Percentiles rank a stretch among this genome's conserved stretches.
Conservation (phyloP, 37 sponge, comb jelly and placozoan species). For the Aplysina aerophoba region DNA sequence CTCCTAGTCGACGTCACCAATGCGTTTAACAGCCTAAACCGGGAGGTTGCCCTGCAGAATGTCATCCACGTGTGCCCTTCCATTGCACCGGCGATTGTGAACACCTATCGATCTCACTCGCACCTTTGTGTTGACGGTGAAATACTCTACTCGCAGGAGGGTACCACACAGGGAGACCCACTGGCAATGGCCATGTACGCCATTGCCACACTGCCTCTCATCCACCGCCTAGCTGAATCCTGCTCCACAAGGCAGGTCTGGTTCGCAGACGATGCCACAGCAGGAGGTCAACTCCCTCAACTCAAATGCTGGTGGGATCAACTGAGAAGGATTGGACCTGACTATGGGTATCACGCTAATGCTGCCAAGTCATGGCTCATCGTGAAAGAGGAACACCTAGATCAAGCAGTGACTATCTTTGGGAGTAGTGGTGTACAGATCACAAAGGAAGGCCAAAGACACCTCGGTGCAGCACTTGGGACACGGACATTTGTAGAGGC, state of each 20-base stretch:
- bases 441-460: no score
- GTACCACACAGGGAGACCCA: neutral
- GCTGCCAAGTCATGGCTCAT: neutral
- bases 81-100: no score
- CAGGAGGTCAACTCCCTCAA: neutral
- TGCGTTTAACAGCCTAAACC: no score
- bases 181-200: neutral
- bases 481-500: neutral
- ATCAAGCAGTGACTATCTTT: no score
- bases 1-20: no score
- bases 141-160: no score
- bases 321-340: neutral
- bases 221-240: neutral
- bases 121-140: no score
- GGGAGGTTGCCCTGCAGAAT: no score
- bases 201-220: neutral
- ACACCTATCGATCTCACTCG: no score
- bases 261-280: slow-evolving; percentile 13
- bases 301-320: slow-evolving; percentile 2
- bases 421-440: no score
- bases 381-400: neutral
- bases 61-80: no score
- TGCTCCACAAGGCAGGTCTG: neutral
- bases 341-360: neutral
- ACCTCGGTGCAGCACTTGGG: neutral